Evolutionary conservation across 2,888 invertebrate genomes (phyloP), one percentile per base, ranked within the genome.

Genomic region (Hybos culiciformis): DNA sequence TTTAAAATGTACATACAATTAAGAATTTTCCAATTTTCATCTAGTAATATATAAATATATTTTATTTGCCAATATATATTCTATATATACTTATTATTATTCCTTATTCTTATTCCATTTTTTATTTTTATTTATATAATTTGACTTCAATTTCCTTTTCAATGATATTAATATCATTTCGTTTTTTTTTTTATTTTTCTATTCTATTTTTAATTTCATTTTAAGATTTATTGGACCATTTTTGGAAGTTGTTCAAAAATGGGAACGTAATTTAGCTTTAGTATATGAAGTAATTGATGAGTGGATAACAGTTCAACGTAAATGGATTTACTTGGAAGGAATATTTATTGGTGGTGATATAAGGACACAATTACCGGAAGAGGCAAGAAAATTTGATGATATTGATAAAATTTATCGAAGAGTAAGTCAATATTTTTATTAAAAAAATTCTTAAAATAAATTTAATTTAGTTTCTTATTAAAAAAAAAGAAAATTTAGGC

Each of bases 311-410:
- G 80, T 86, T 3, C 93, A 93, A 60, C 71, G 83, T 45, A 91
- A 87, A 61, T 93, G 93, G 92, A 70, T 91, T 50, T 90, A 93
- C 58, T 68, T 93, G 49, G 92, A 92, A 60, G 90, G 90, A 0
- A 91, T 93, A 48, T 93, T 92, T 60, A 79, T 90, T 1, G 87
- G 85, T 0, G 87, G 87, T 5, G 92, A 92, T 58, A 91, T 93
- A 50, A 71, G 90, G 39, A 66, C 75, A 0, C 91, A 92, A 57
- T 67, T 93, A 41, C 90, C 91, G 0, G 88, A 90, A 2, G 91
- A 91, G 59, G 88, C 91, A 0, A 81, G 77, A 60, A 87, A 85
- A 61, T 93, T 93, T 63, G 91, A 92, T 58, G 80, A 83, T 48
- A 86, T 92, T 52, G 91, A 93, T 60, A 80, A 75, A 59, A 60